A percentile compares a stretch with the other conserved stretches of the same genome.
phyloP scores from a whole-genome alignment of 2,797 vertebrate species.

The Hafferia zeledoni region DNA sequence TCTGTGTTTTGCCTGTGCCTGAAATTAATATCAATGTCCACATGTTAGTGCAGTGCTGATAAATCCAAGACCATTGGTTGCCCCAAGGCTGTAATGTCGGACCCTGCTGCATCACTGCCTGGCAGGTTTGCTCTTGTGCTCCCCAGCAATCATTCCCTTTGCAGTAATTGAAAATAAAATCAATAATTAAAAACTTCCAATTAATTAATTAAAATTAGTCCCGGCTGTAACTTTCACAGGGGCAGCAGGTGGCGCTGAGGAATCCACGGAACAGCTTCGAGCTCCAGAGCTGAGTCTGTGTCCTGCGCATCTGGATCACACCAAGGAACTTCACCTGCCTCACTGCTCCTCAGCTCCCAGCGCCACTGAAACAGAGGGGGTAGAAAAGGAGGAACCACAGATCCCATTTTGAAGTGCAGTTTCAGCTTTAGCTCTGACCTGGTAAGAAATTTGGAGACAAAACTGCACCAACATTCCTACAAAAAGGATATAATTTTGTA shows the following conservation, averaged over 20 bases:
- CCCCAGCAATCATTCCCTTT: not conserved
- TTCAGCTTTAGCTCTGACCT: not conserved
- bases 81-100: not conserved
- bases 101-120: not conserved
- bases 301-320: not conserved
- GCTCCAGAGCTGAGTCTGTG: not conserved
- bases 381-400: not conserved
- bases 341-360: fast-evolving
- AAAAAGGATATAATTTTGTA: not conserved
- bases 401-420: fast-evolving
- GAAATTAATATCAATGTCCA: fast-evolving
- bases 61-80: fast-evolving
- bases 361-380: too few species aligned
- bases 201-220: fast-evolving
- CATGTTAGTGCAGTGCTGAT: fast-evolving
- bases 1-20: fast-evolving
- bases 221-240: fast-evolving
- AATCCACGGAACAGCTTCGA: fast-evolving
- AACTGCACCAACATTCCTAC: not conserved
- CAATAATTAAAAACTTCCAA: not conserved
- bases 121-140: fast-evolving
- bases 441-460: not conserved
- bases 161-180: not conserved
- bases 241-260: constrained; percentile 14
- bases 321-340: not conserved